Conservation (phyloP, 2,888 invertebrate species). For the Eustalomyia histrio region DNA sequence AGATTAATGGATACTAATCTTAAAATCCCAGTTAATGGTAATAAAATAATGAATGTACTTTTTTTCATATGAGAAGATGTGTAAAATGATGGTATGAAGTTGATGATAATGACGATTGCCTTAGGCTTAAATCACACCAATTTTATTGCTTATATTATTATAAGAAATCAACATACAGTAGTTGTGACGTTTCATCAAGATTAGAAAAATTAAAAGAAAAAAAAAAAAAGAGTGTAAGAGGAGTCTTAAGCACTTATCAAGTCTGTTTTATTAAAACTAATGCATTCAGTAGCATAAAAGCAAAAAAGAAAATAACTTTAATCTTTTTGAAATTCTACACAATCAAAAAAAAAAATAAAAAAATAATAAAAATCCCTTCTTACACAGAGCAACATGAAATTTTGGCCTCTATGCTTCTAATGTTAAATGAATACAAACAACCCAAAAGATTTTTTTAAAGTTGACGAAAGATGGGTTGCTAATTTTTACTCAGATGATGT, state of each 20-base stretch:
- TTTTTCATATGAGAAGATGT: background rate
- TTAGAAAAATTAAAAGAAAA: conserved; percentile 25
- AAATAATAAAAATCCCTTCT: conserved; percentile 19
- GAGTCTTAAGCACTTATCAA: conserved; percentile 10
- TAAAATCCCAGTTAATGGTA: conserved; percentile 52
- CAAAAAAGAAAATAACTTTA: conserved; percentile 30
- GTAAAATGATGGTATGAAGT: background rate
- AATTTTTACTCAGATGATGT: no score
- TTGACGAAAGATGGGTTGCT: no score
- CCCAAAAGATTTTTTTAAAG: no score
- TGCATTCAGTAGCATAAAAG: conserved; percentile 46
- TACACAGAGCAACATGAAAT: no score
- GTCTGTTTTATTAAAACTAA: conserved; percentile 34
- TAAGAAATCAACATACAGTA: conserved; percentile 33
- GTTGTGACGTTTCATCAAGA: conserved; percentile 53
- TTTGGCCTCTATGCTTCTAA: no score
- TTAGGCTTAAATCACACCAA: conserved; percentile 49
- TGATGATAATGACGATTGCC: conserved; percentile 41
- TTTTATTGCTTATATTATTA: conserved; percentile 28
- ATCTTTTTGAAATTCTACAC: conserved; percentile 40
- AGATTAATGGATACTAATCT: conserved; percentile 55
- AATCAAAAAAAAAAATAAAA: no score
- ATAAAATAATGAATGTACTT: conserved; percentile 58
- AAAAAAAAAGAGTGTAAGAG: background rate
- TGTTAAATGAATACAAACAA: no score